Evolutionary conservation across 1,140 invertebrate species (phyloP).

Genomic region (Ceratosolen fusciceps): DNA sequence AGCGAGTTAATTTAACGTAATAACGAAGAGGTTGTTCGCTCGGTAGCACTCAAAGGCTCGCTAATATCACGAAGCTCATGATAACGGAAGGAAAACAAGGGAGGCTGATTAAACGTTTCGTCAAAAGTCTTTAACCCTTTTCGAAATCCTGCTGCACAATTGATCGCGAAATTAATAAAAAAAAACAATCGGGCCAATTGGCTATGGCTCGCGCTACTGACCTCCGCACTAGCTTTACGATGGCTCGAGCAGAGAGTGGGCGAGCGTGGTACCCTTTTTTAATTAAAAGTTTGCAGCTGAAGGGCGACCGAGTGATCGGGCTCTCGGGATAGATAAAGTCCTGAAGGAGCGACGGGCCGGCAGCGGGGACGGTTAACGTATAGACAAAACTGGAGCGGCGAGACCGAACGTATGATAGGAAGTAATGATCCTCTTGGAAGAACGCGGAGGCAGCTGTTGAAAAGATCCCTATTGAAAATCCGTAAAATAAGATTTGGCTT

Average conservation of each 20-base stretch:
- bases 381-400: conserved; percentile 26
- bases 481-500: not conserved
- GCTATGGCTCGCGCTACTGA: conserved; percentile 27
- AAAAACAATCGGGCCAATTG: conserved; percentile 44
- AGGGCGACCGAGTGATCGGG: conserved; percentile 37
- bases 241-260: conserved; percentile 6
- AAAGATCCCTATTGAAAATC: conserved; percentile 9
- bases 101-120: not conserved
- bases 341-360: not conserved
- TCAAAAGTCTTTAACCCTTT: conserved; percentile 16
- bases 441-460: not conserved
- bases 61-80: not conserved
- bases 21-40: not conserved
- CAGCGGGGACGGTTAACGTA: not conserved
- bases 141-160: conserved; percentile 19
- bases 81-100: not conserved
- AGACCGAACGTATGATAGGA: conserved; percentile 28
- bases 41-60: too few relatives aligned
- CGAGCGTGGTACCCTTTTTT: conserved; percentile 56
- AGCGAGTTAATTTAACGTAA: not conserved
- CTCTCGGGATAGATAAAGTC: conserved; percentile 33
- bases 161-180: conserved; percentile 46
- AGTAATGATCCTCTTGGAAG: conserved; percentile 40
- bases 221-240: conserved; percentile 30
- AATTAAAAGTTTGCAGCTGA: conserved; percentile 65